Conservation (phyloP, 2,888 invertebrate genomes). For the Netelia inedita region DNA sequence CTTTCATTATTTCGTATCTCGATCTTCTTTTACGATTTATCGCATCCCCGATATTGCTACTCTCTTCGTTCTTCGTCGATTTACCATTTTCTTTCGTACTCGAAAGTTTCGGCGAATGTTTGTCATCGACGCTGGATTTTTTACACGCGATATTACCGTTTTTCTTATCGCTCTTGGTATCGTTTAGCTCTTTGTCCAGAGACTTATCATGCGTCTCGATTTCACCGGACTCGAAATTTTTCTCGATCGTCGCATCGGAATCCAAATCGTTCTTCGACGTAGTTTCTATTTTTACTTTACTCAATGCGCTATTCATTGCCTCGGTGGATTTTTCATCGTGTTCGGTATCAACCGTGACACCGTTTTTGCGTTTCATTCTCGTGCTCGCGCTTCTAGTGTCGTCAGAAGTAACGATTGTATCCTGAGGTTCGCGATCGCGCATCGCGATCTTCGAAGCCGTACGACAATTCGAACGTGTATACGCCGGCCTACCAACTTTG, state of each 20-base stretch:
- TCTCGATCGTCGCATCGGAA: slow-evolving; percentile 78
- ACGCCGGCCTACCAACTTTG: neutral
- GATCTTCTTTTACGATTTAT: slow-evolving; percentile 70
- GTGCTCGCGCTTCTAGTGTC: slow-evolving; percentile 57
- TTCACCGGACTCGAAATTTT: slow-evolving; percentile 48
- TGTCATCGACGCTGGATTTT: slow-evolving; percentile 41
- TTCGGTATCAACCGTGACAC: neutral
- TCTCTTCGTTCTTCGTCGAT: slow-evolving; percentile 22
- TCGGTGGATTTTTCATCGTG: slow-evolving; percentile 44
- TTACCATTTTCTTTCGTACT: slow-evolving; percentile 19
- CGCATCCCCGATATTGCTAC: slow-evolving; percentile 67
- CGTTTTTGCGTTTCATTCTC: slow-evolving; percentile 4
- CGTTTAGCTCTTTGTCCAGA: neutral
- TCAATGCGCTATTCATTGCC: slow-evolving; percentile 53
- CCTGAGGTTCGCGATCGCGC: slow-evolving; percentile 33
- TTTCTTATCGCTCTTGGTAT: slow-evolving; percentile 67
- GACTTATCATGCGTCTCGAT: neutral
- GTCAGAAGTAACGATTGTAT: slow-evolving; percentile 72
- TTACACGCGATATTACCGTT: slow-evolving; percentile 76
- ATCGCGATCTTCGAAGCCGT: neutral
- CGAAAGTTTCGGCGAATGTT: neutral
- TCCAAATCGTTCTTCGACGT: slow-evolving; percentile 51
- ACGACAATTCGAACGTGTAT: neutral
- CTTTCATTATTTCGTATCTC: slow-evolving; percentile 73
- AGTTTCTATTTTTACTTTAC: slow-evolving; percentile 64